Base-by-base conservation (phyloP, 1,140 invertebrate genomes). In the Bombus consobrinus region DNA sequence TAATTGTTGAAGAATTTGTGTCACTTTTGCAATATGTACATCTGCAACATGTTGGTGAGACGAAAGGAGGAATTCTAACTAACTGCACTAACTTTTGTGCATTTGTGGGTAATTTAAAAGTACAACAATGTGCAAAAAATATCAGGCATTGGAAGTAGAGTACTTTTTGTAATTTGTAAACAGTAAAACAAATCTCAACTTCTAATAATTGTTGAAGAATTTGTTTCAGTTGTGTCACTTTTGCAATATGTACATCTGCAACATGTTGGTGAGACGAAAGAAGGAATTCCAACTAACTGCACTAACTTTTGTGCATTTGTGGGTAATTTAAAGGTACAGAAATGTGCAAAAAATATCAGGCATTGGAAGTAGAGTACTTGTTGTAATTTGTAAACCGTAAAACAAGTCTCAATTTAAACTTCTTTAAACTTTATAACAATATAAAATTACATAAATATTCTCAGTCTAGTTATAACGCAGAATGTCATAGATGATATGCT, bases 111-210 rank as follows among this genome's bases (percentile, higher is more conserved):
- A n/a, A 62, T n/a, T 12, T 62, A n/a, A 62, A n/a, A 3, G 28
- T 12, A 59, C 57, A n/a, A 0, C 2, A 62, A n/a, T 62, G 59
- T 62, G 0, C 25, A 25, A n/a, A 4, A 13, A 62, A 25, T 62
- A 62, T n/a, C 3, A 62, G 3, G 10, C 3, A 62, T 13, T 62
- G 3, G 25, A n/a, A 13, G 28, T 2, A 12, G 0, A 62, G 10
- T 62, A 59, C 3, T 12, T n/a, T 3, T 28, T 59, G 12, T 1
- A 62, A n/a, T 62, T 28, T 28, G 25, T 62, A 62, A 28, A 28
- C 0, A 0, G 0, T 28, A 62, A 62, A n/a, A 62, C 10, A n/a
- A 53, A 22, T 22, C 1, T 53, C 18, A 53, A 0, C 47, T 53
- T 6, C 15, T 18, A 18, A 47, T 47, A n/a, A n/a, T 47, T 18